phyloP scores from a whole-genome alignment of 2,888 invertebrate genomes.

The Calameuta pallipes region DNA sequence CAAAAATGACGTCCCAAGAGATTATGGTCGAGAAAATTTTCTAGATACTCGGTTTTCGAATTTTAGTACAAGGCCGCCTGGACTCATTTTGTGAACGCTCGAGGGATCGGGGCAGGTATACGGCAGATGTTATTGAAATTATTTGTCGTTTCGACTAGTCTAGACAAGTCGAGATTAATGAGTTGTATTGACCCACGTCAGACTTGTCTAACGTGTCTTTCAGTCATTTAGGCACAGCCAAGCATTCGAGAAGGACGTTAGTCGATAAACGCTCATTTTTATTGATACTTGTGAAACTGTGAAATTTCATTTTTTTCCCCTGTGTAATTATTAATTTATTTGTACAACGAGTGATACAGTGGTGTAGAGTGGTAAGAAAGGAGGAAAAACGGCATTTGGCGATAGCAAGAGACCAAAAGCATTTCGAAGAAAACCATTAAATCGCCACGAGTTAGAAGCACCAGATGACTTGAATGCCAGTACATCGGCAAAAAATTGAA shows the following conservation, averaged over 20 bases:
- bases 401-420: neutral
- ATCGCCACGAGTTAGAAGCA: constrained; percentile 24
- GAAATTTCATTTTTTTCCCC: too few species aligned
- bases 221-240: neutral
- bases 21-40: neutral
- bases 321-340: neutral
- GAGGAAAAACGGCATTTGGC: neutral
- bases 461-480: constrained; percentile 13
- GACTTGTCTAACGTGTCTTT: neutral
- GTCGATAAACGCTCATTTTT: neutral
- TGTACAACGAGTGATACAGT: neutral
- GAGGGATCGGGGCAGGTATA: too few species aligned
- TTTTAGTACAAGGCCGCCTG: too few species aligned
- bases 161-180: too few species aligned
- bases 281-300: neutral
- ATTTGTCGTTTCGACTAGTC: too few species aligned
- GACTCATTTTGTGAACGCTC: too few species aligned
- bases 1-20: neutral
- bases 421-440: constrained; percentile 16
- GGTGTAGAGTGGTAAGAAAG: neutral
- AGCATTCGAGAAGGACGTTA: constrained; percentile 1
- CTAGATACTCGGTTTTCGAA: too few species aligned
- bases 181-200: neutral
- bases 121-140: too few species aligned
- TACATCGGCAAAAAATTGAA: constrained; percentile 21